Evolutionary conservation across 1,140 invertebrate species (phyloP).

Genomic region (Pogonomyrmex californicus): DNA sequence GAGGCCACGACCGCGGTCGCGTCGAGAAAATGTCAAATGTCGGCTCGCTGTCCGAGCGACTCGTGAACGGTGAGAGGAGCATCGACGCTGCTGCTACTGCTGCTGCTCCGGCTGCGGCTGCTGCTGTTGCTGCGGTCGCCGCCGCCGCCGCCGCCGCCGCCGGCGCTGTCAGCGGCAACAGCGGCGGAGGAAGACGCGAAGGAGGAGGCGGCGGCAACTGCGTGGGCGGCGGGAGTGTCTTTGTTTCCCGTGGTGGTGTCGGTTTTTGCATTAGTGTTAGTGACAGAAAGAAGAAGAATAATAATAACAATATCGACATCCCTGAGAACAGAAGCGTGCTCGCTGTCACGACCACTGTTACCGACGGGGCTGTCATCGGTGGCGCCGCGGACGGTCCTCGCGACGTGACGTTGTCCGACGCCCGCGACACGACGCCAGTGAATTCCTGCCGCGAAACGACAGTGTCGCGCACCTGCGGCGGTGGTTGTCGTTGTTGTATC

Average conservation of each 20-base stretch:
- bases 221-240: background rate
- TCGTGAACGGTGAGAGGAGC: slow-evolving; percentile 79
- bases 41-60: slow-evolving; percentile 68
- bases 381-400: slow-evolving; percentile 49
- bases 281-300: background rate
- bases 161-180: slow-evolving; percentile 32
- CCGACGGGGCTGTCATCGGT: slow-evolving; percentile 62
- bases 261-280: background rate
- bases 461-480: slow-evolving; percentile 6
- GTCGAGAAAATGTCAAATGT: slow-evolving; percentile 79
- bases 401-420: slow-evolving; percentile 68
- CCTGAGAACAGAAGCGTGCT: slow-evolving; percentile 48
- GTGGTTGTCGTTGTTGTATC: background rate
- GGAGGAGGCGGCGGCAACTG: background rate
- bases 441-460: slow-evolving; percentile 44
- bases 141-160: slow-evolving; percentile 41
- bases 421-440: slow-evolving; percentile 58
- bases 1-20: slow-evolving; percentile 58
- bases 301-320: slow-evolving; percentile 45
- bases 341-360: slow-evolving; percentile 58
- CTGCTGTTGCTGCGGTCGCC: no score
- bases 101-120: no score
- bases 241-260: background rate
- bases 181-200: background rate
- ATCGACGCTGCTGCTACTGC: slow-evolving; percentile 50